Evolutionary conservation across 2,113 vertebrate species (phyloP).

Genomic region (Stigmatopora argus): DNA sequence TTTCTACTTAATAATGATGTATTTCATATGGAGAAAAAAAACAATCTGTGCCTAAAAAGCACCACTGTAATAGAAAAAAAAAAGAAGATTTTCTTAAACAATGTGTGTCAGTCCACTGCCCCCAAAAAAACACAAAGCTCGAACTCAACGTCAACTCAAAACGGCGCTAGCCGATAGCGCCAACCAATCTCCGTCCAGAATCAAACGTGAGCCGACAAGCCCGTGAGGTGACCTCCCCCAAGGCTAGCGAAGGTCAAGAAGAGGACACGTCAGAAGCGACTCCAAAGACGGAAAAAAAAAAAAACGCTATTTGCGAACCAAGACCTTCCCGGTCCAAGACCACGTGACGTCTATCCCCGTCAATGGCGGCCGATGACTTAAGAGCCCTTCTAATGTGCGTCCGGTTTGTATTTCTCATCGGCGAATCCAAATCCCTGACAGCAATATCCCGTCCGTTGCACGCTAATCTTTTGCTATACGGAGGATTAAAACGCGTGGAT

Average conservation of each 20-base stretch:
- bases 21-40: no score
- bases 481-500: constrained; percentile 54
- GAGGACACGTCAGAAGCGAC: not conserved
- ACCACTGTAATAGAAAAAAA: not conserved
- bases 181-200: constrained; percentile 26
- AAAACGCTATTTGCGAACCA: no score
- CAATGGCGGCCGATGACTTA: constrained; percentile 13
- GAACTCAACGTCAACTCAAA: not conserved
- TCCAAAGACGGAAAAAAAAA: not conserved
- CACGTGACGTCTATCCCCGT: no score
- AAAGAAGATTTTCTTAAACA: not conserved
- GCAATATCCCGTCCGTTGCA: constrained; percentile 31
- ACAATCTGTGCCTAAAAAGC: no score
- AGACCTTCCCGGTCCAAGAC: no score
- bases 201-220: constrained; percentile 54
- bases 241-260: constrained; percentile 39
- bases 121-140: not conserved
- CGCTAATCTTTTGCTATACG: constrained; percentile 49
- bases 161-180: not conserved
- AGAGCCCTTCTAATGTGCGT: not conserved
- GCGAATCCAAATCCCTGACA: constrained; percentile 38
- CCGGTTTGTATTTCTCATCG: constrained; percentile 27
- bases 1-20: no score
- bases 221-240: constrained; percentile 33
- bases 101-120: not conserved